phyloP scores from a whole-genome alignment of 1,140 invertebrate genomes.

The Dinoponera quadriceps region DNA sequence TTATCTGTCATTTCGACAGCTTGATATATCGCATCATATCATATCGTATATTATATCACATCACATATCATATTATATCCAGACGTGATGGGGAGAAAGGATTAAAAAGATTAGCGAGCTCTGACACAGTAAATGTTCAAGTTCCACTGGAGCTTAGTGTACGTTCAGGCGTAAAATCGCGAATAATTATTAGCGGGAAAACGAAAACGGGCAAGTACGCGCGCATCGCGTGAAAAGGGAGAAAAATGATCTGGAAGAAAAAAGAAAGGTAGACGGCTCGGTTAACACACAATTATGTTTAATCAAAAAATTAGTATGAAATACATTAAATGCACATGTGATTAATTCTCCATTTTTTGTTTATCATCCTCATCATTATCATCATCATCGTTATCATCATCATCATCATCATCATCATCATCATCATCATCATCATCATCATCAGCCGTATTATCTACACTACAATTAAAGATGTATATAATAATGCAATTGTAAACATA shows the following conservation, averaged over 20 bases:
- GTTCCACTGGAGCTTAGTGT: too few relatives aligned
- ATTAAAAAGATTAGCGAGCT: too few relatives aligned
- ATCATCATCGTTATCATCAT: slow-evolving; percentile 74
- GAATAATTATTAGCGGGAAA: not conserved
- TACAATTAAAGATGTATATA: slow-evolving; percentile 82
- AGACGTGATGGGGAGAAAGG: too few relatives aligned
- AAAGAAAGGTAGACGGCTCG: slow-evolving; percentile 77
- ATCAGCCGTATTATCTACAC: slow-evolving; percentile 83
- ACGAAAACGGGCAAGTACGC: slow-evolving; percentile 10
- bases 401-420: slow-evolving; percentile 36
- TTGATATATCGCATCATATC: too few relatives aligned
- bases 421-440: slow-evolving; percentile 69
- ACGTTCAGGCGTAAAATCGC: not conserved
- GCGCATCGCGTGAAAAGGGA: slow-evolving; percentile 18
- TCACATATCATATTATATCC: too few relatives aligned
- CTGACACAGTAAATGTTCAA: too few relatives aligned
- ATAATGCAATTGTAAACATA: slow-evolving; percentile 79
- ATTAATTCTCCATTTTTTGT: slow-evolving; percentile 83
- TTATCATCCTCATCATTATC: slow-evolving; percentile 61
- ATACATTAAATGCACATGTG: slow-evolving; percentile 86
- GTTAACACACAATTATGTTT: slow-evolving; percentile 85
- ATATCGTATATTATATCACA: too few relatives aligned
- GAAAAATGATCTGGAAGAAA: slow-evolving; percentile 73
- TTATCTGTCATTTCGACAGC: too few relatives aligned
- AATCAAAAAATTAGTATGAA: slow-evolving; percentile 86